phyloP scores from a whole-genome alignment of 2,888 invertebrate genomes.

The Tetanocera ferruginea region DNA sequence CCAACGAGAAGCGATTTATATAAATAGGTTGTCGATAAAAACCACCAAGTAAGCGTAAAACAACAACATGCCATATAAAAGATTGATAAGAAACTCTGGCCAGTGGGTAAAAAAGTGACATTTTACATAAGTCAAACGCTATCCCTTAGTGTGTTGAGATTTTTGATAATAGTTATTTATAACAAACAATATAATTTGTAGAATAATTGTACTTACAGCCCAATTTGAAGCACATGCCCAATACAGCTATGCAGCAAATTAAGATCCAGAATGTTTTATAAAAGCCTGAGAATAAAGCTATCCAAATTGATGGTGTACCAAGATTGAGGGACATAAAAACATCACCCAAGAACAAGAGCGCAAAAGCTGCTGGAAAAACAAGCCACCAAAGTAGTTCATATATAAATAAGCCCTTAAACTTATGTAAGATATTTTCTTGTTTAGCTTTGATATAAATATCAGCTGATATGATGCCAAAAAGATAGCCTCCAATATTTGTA shows the following conservation, averaged over 20 bases:
- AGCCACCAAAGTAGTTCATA: constrained; percentile 54
- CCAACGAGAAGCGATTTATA: constrained; percentile 55
- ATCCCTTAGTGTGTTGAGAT: constrained; percentile 39
- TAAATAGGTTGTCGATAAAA: constrained; percentile 58
- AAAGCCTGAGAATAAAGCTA: constrained; percentile 68
- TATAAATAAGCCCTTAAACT: constrained; percentile 48
- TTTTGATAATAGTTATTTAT: not conserved
- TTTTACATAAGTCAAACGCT: constrained; percentile 47
- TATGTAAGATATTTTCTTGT: constrained; percentile 18
- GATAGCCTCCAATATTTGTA: constrained; percentile 64
- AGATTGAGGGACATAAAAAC: constrained; percentile 63
- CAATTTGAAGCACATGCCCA: constrained; percentile 60
- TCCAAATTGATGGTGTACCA: constrained; percentile 62
- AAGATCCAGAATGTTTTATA: constrained; percentile 68
- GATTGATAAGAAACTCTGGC: constrained; percentile 63
- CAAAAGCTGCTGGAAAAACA: constrained; percentile 47
- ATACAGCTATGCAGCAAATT: constrained; percentile 58
- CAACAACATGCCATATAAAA: constrained; percentile 61
- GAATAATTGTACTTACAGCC: constrained; percentile 59
- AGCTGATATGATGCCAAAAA: constrained; percentile 60
- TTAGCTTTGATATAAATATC: constrained; percentile 53
- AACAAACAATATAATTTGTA: not conserved
- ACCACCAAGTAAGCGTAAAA: constrained; percentile 54
- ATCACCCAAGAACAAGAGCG: constrained; percentile 55
- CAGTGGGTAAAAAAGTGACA: constrained; percentile 56